Base-by-base conservation (phyloP, 2,797 vertebrate genomes). In the Carapus acus region DNA sequence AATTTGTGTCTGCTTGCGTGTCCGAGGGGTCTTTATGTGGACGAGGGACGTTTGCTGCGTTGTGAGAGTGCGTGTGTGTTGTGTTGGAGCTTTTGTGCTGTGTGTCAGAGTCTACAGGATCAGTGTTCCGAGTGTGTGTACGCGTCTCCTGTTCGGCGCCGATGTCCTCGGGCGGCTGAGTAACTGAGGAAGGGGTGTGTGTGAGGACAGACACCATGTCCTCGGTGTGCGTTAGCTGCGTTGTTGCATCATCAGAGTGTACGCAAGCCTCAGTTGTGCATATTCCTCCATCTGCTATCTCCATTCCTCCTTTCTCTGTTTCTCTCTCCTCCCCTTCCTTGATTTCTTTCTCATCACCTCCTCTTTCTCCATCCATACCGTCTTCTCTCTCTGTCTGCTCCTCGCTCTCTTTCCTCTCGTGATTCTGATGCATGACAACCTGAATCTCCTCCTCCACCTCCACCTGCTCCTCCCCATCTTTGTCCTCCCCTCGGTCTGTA, bases 371-470 rank as follows among this genome's bases (percentile, higher is more conserved):
- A 21, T 40, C n/a, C 14, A 0, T n/a, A n/a, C n/a, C n/a, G n/a
- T 51, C 36, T 17, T 55, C 22, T 31, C 39, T 42, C 49, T 6
- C 27, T 15, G 13, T 36, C 13, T 36, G 13, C 65, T 24, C 15
- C 71, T 54, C 17, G 61, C 41, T 5, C 19, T 45, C 41, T 50
- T 49, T 41, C 38, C 52, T 50, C 41, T 65, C 67, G 18, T 39
- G 39, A 46, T 33, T 66, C 27, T 67, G 65, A 20, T 48, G 40
- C 15, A 65, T 31, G 9, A 37, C 45, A 31, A 73, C 33, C 46
- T 62, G 56, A 29, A 73, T 69, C 52, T 65, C 75, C 63, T 75
- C 71, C 7, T 75, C 65, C 7, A 76, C 31, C 38, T 71, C 76
- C 27, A 74, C 53, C 49, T 60, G 69, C 34, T 63, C 46, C 44